These are phyloP conservation scores for Selenia dentaria DNA, from an alignment of 2,888 invertebrate species.

Conservation along the genomic window DNA sequence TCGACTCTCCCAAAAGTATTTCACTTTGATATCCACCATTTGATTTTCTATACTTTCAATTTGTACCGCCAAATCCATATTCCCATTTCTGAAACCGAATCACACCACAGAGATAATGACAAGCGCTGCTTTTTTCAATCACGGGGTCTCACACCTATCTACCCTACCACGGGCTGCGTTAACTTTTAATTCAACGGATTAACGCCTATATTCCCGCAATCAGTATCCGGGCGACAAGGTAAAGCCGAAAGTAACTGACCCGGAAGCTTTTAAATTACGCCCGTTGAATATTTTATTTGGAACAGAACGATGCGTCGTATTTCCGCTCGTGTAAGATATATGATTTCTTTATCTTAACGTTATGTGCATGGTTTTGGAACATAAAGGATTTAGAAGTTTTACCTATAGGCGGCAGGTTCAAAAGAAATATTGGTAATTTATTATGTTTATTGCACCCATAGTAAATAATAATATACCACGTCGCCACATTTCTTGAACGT, in stretches of 20 bases:
- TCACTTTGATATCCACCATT: too few relatives aligned
- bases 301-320: constrained; percentile 52
- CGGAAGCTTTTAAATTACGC: constrained; percentile 69
- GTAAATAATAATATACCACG: too few relatives aligned
- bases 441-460: too few relatives aligned
- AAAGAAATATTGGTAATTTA: too few relatives aligned
- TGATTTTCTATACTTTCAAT: too few relatives aligned
- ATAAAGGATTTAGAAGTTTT: too few relatives aligned
- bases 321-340: constrained; percentile 43
- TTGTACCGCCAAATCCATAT: neutral
- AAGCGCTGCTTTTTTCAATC: constrained; percentile 31
- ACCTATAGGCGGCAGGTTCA: too few relatives aligned
- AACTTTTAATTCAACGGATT: constrained; percentile 39
- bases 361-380: too few relatives aligned
- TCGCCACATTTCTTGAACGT: too few relatives aligned
- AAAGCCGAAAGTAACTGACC: constrained; percentile 57
- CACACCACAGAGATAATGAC: constrained; percentile 28
- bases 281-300: constrained; percentile 68
- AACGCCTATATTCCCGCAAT: constrained; percentile 50
- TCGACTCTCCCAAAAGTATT: too few relatives aligned
- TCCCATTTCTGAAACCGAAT: constrained; percentile 16
- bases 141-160: constrained; percentile 25
- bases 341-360: constrained; percentile 20
- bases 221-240: constrained; percentile 50
- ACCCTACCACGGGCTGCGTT: constrained; percentile 23